These are phyloP conservation scores for Sarotherodon lohbergeri DNA, from an alignment of 2,113 vertebrate genomes.

Conservation along the genomic window DNA sequence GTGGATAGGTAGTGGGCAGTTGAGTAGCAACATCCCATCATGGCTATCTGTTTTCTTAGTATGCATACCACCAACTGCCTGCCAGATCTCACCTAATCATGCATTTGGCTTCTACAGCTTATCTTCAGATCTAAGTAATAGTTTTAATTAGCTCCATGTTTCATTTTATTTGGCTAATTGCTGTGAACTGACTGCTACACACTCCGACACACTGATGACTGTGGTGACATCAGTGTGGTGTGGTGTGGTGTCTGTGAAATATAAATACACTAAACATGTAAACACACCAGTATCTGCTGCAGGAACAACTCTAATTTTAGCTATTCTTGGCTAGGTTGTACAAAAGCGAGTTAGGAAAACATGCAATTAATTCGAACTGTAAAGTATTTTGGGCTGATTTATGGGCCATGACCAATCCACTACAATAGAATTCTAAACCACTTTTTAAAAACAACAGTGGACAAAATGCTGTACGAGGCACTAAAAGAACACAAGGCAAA, in stretches of 20 bases:
- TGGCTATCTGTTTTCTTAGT: slow-evolving; percentile 28
- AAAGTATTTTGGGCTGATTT: neutral
- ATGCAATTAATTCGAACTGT: neutral
- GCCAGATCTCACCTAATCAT: slow-evolving; percentile 6
- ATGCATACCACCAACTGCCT: slow-evolving; percentile 48
- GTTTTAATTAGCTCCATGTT: slow-evolving; percentile 24
- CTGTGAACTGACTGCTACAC: slow-evolving; percentile 7
- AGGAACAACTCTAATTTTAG: neutral
- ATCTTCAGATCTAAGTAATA: neutral
- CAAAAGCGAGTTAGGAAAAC: neutral
- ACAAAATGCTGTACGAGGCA: neutral
- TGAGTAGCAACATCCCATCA: neutral
- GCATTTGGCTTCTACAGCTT: slow-evolving; percentile 16
- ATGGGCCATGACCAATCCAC: neutral
- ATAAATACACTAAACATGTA: neutral
- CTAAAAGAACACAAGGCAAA: neutral
- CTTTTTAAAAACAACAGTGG: neutral
- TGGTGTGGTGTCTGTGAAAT: no score
- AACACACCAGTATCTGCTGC: neutral
- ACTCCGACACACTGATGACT: neutral
- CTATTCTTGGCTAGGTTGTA: neutral
- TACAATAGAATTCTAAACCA: neutral
- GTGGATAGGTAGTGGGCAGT: neutral
- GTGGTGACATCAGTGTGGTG: neutral
- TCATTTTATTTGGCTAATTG: slow-evolving; percentile 58